Percentiles rank a stretch among this genome's conserved stretches.
Conservation (phyloP, 2,888 invertebrate species). For the Epistrophe eligans region DNA sequence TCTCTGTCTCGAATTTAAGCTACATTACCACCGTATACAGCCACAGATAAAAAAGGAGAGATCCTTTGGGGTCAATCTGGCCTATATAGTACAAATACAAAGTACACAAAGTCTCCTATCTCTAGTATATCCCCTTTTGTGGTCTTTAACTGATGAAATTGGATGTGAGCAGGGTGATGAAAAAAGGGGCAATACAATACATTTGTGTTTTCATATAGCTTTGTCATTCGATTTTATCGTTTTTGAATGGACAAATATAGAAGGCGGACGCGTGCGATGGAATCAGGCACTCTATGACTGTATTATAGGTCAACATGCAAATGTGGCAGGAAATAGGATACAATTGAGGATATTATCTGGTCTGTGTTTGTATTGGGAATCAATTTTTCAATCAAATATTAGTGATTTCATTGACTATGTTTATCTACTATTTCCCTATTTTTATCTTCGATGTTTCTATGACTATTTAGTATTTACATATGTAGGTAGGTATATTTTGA, state of each 20-base stretch:
- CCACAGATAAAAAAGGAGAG: neutral
- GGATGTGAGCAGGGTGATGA: neutral
- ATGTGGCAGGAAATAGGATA: conserved; percentile 48
- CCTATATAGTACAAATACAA: neutral
- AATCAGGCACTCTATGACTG: conserved; percentile 12
- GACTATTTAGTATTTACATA: too few species aligned
- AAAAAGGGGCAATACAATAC: conserved; percentile 5
- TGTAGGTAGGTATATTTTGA: neutral
- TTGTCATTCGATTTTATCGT: conserved; percentile 53
- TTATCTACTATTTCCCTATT: neutral
- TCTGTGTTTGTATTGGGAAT: conserved; percentile 57
- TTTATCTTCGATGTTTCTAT: too few species aligned
- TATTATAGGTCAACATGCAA: conserved; percentile 50
- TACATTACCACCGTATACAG: conserved; percentile 2
- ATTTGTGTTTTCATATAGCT: conserved; percentile 67
- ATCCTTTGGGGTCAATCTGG: conserved; percentile 39
- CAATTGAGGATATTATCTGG: conserved; percentile 66
- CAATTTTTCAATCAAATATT: conserved; percentile 65
- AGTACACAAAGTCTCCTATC: neutral
- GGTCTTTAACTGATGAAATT: conserved; percentile 26
- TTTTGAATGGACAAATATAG: conserved; percentile 5
- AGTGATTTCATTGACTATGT: conserved; percentile 38
- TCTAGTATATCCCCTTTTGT: conserved; percentile 4
- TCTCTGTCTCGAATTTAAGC: conserved; percentile 49
- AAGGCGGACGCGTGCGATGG: neutral